Base-by-base conservation (phyloP, 2,113 vertebrate species). In the Tretioscincus oriximinensis region DNA sequence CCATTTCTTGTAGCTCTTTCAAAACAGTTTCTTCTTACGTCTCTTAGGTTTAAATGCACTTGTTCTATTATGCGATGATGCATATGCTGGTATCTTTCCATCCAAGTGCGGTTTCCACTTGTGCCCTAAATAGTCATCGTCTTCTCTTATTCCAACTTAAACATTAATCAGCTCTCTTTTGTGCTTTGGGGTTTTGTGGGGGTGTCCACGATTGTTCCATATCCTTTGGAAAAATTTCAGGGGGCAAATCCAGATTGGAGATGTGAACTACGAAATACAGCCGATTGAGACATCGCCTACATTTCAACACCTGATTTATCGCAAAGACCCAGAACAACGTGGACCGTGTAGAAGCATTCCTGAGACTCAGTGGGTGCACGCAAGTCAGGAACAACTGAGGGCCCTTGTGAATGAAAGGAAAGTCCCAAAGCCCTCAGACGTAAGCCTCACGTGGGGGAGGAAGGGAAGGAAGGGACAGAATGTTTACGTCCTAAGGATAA, bases 251-350 rank as follows among this genome's bases (percentile, higher is more conserved):
- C 67, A 47, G 35, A 60, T 71, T 12, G 67, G 51, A 47, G n/a
- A 24, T 9, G 21, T 63, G 9, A 70, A 47, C 54, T 79, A 79
- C 16, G 77, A 79, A 61, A 71, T 79, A 20, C 67, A 41, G 3
- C 77, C 77, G 11, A 3, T 79, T 7, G 54, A 79, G 54, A 60
- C n/a, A 14, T 70, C 77, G 16, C 2, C 31, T 2, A 11, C 31
- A 2, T 71, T 71, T 47, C 77, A 79, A 2, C 77, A 79, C 54
- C 54, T 79, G 2, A 45, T 79, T n/a, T 71, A 61, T 28, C 77
- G 24, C 2, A 47, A 4, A 18, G 54, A 58, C 5, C 67, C 67
- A 21, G 18, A 71, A 2, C 8, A 71, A 5, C 77, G 28, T 1
- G 67, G 61, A 21, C 67, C 77, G 0, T 79, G 77, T 16, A n/a